Evolutionary conservation across 2,797 vertebrate species (phyloP), one percentile per base, ranked within the genome.

Genomic region (Thalassophryne amazonica): DNA sequence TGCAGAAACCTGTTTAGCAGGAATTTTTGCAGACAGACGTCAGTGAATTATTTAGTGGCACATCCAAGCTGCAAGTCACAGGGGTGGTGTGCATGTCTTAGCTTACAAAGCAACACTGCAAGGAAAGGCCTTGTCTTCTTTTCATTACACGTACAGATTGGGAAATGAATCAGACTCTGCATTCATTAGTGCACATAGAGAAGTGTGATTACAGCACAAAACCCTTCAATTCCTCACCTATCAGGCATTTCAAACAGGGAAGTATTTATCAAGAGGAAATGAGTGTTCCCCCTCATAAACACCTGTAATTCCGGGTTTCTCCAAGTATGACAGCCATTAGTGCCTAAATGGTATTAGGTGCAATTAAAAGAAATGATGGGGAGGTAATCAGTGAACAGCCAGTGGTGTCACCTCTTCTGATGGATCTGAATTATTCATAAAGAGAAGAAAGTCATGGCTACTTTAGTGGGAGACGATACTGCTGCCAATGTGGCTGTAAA

Each of bases 11-110:
- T 73, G 50, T 80, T 80, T 69, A 42, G 40, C 39, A 54, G 40
- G 52, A 40, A 28, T 62, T 71, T 71, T 54, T 76, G 49, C 60
- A 58, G 58, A 64, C 72, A 48, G 53, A 73, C 59, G 81, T 65
- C 48, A 65, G 53, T 81, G 73, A 83, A 86, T 80, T 63, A 83
- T 88, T 85, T 69, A 83, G 79, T 65, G 49, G 55, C 41, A 66
- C 69, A 60, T 73, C 48, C 53, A 80, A 69, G 81, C 72, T 84
- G 45, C 28, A 58, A 60, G 53, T 74, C 40, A 37, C 40, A 59
- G 31, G 41, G 62, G 60, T 55, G 49, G 45, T 21, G 14, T 50
- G 38, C 18, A 10, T 68, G 50, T 63, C 55, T 69, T 58, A 45
- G 42, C 65, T 73, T 69, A 55, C 59, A 53, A 63, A 45, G 39